Evolutionary conservation across 2,888 invertebrate species (phyloP).

Genomic region (Trachelus tabidus): DNA sequence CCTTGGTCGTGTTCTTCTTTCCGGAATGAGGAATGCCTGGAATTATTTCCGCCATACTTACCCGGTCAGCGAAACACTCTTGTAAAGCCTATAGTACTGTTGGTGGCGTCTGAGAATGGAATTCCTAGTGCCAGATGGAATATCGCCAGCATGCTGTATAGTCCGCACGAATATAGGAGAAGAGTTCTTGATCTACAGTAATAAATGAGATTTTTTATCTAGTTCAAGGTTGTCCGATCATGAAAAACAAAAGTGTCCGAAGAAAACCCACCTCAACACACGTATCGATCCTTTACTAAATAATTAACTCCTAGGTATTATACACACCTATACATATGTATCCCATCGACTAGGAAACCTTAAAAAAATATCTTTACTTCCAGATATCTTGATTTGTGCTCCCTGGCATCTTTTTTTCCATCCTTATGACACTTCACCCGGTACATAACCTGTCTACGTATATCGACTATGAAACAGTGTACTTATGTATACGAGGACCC

Average conservation of each 20-base stretch:
- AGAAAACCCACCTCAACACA: not conserved
- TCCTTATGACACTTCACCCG: not conserved
- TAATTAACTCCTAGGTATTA: not conserved
- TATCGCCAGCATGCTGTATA: not conserved
- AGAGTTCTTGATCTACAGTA: not conserved
- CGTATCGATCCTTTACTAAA: not conserved
- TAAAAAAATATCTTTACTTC: not conserved
- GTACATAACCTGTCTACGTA: not conserved
- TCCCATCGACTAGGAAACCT: not conserved
- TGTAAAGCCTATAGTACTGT: not conserved
- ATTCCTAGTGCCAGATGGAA: not conserved
- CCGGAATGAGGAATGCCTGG: not conserved
- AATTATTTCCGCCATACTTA: not conserved
- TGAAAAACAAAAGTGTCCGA: not conserved
- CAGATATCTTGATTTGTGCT: not conserved
- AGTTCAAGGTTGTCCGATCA: conserved; percentile 10
- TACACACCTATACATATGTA: not conserved
- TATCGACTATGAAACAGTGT: not conserved
- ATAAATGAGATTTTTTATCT: not conserved
- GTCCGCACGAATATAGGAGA: not conserved
- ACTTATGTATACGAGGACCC: not conserved
- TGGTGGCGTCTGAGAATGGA: not conserved
- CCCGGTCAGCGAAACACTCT: not conserved
- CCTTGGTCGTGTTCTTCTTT: not conserved
- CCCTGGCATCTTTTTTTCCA: not conserved